These are phyloP conservation scores for Lithophane leautieri DNA, from an alignment of 2,888 invertebrate genomes.

Conservation along the genomic window DNA sequence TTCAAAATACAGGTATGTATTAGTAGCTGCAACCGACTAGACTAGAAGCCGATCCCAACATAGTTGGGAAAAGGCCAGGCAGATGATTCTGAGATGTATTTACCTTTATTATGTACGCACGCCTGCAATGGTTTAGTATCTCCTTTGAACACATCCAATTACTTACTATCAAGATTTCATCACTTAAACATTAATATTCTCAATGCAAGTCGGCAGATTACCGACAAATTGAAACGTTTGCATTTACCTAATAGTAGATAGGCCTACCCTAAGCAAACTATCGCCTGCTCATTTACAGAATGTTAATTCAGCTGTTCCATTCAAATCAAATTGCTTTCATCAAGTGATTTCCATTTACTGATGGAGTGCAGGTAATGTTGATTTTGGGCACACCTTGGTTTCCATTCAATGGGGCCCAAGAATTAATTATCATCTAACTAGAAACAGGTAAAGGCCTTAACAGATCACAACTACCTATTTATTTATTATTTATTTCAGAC, in stretches of 20 bases:
- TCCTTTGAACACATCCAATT: not conserved
- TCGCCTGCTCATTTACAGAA: constrained; percentile 28
- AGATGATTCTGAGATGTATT: not conserved
- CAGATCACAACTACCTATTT: not conserved
- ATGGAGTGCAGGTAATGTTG: not conserved
- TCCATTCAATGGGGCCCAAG: not conserved
- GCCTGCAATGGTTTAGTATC: no score
- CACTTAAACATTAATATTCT: constrained; percentile 11
- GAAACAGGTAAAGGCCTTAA: no score
- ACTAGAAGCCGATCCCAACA: not conserved
- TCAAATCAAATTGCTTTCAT: constrained; percentile 11
- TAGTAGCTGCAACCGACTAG: not conserved
- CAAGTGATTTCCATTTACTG: constrained; percentile 11
- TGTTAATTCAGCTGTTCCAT: constrained; percentile 38
- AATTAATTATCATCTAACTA: not conserved
- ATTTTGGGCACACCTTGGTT: not conserved
- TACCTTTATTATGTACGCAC: not conserved
- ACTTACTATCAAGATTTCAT: not conserved
- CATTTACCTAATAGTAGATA: constrained; percentile 12
- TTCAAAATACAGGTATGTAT: not conserved
- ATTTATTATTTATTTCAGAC: no score
- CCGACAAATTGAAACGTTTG: constrained; percentile 19
- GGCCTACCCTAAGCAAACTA: constrained; percentile 18
- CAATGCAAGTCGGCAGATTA: constrained; percentile 18
- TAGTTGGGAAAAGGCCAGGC: not conserved